These are phyloP conservation scores for Sapajus apella DNA, from an alignment of 2,113 vertebrate species.

Conservation along the genomic window DNA sequence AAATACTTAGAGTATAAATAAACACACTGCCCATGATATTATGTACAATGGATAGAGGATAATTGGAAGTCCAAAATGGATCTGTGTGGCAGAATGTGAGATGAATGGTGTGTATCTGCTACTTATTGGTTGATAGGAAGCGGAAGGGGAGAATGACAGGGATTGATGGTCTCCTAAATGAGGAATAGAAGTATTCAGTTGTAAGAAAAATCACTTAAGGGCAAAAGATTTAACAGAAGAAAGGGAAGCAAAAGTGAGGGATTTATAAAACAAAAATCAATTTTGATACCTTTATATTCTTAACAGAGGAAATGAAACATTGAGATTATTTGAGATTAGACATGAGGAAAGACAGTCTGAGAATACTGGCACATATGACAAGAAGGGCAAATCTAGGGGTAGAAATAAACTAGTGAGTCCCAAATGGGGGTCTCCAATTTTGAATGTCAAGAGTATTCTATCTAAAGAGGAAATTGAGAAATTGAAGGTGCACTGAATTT, in stretches of 20 bases:
- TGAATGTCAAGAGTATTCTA: neutral
- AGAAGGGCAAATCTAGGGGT: neutral
- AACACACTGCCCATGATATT: neutral
- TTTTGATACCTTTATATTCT: neutral
- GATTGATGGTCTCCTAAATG: neutral
- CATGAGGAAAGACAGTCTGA: neutral
- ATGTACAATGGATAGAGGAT: neutral
- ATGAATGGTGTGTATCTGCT: neutral
- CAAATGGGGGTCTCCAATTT: neutral
- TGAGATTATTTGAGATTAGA: neutral
- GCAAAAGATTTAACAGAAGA: neutral
- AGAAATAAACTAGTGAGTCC: neutral
- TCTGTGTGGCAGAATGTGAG: neutral
- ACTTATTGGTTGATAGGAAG: neutral
- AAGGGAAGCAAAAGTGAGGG: neutral
- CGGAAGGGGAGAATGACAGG: neutral
- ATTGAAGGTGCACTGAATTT: neutral
- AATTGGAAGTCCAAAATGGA: neutral
- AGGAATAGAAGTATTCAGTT: neutral
- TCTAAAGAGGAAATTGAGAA: slow-evolving; percentile 40
- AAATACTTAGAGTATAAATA: neutral
- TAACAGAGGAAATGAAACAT: neutral
- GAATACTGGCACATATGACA: neutral
- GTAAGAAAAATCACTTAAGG: neutral
- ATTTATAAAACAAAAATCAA: neutral